Percentiles rank a stretch among this genome's conserved stretches.
Conservation (phyloP, 1,140 invertebrate species). For the Aradophagus sp. region DNA sequence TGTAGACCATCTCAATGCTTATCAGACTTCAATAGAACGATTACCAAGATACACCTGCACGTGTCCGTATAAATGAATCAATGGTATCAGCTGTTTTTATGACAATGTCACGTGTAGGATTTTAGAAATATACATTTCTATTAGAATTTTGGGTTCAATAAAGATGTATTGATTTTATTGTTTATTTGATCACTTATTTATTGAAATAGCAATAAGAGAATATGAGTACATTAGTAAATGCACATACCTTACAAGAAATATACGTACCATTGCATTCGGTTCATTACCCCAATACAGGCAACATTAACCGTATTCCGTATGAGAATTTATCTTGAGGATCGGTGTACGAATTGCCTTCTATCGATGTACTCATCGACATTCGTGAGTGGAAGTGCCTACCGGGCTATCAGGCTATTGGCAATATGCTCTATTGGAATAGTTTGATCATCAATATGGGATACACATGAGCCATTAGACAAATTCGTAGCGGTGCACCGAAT, state of each 20-base stretch:
- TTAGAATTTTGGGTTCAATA: too few species aligned
- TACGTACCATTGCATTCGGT: constrained; percentile 36
- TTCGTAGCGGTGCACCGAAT: constrained; percentile 44
- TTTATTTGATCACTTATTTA: too few species aligned
- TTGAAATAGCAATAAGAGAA: too few species aligned
- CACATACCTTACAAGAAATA: constrained; percentile 17
- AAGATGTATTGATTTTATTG: too few species aligned
- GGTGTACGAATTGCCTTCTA: constrained; percentile 17
- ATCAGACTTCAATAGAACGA: constrained; percentile 35
- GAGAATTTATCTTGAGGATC: constrained; percentile 54
- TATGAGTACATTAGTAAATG: too few species aligned
- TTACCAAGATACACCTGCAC: constrained; percentile 15
- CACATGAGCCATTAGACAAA: constrained; percentile 58
- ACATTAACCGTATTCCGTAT: constrained; percentile 30
- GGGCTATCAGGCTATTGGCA: constrained; percentile 55
- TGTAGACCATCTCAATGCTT: constrained; percentile 41
- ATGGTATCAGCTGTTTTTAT: too few species aligned
- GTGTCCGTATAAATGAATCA: neutral
- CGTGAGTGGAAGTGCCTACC: constrained; percentile 28
- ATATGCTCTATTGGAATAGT: constrained; percentile 60
- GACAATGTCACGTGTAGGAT: too few species aligned
- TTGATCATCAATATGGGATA: constrained; percentile 59
- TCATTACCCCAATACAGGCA: constrained; percentile 22
- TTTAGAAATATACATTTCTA: too few species aligned
- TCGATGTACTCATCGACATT: constrained; percentile 15